Conservation (phyloP, 2,888 invertebrate species). For the Helobdella robusta region DNA sequence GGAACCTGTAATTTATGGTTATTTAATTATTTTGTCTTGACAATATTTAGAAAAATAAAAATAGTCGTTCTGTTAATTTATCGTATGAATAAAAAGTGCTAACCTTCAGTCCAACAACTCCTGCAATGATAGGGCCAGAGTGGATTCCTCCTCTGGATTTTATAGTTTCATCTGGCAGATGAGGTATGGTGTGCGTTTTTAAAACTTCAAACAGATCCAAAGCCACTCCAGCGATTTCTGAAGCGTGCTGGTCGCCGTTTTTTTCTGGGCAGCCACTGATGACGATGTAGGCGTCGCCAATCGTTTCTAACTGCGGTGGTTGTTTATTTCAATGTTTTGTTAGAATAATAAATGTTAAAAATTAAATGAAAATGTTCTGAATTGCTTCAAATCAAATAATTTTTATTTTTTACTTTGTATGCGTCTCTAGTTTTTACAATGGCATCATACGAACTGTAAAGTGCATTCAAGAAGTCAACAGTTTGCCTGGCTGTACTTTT, state of each 20-base stretch:
- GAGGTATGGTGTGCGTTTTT: not conserved
- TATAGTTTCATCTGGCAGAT: constrained; percentile 13
- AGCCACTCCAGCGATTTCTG: constrained; percentile 19
- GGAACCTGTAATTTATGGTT: constrained; percentile 20
- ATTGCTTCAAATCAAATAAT: not conserved
- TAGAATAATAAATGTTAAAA: constrained; percentile 1
- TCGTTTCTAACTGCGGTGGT: constrained; percentile 21
- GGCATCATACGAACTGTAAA: constrained; percentile 22
- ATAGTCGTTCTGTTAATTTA: too few species aligned
- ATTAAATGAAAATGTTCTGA: not conserved
- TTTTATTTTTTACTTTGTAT: constrained; percentile 12
- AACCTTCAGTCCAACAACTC: constrained; percentile 24
- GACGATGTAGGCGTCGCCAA: constrained; percentile 26
- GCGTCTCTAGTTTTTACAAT: constrained; percentile 18
- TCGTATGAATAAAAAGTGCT: too few species aligned
- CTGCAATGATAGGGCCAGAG: constrained; percentile 19
- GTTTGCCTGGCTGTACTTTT: constrained; percentile 11
- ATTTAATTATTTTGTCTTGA: too few species aligned
- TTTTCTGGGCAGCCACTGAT: constrained; percentile 23
- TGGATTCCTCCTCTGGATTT: constrained; percentile 12
- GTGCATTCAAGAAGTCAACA: constrained; percentile 12
- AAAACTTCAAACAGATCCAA: not conserved
- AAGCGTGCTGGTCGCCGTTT: constrained; percentile 20
- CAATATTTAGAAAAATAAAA: too few species aligned
- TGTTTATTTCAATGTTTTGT: not conserved